A percentile compares a stretch with the other conserved stretches of the same genome.
These are phyloP conservation scores for Zoanthus sociatus DNA, from an alignment of 92 coral and sea anemone species.

Conservation along the genomic window DNA sequence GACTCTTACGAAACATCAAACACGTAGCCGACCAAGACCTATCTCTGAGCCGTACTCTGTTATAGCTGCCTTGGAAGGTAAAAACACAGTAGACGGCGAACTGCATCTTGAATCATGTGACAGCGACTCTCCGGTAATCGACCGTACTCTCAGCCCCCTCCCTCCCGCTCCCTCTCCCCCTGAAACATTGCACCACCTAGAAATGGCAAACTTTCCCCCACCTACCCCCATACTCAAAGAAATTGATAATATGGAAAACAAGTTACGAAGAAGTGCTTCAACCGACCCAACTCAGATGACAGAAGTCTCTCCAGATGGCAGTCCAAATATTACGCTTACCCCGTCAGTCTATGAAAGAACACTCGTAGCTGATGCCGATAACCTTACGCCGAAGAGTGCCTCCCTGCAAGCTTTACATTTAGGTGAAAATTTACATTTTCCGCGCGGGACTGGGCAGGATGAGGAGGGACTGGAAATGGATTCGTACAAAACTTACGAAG, in stretches of 20 bases:
- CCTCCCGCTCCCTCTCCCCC: constrained; percentile 87
- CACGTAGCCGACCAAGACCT: constrained; percentile 77
- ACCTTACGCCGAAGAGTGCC: constrained; percentile 35
- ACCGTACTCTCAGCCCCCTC: constrained; percentile 69
- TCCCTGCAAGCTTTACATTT: not conserved
- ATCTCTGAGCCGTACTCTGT: constrained; percentile 67
- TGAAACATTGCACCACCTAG: constrained; percentile 61
- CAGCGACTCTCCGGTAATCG: constrained; percentile 41
- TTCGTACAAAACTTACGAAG: constrained; percentile 86
- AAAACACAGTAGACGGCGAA: constrained; percentile 14
- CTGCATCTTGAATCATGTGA: constrained; percentile 14
- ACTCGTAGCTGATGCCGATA: constrained; percentile 65
- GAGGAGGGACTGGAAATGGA: constrained; percentile 64
- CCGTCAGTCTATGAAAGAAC: constrained; percentile 76
- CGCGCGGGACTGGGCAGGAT: constrained; percentile 54
- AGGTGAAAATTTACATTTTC: not conserved
- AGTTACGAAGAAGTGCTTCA: not conserved
- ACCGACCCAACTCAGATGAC: not conserved
- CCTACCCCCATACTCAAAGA: constrained; percentile 68
- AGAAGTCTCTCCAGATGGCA: constrained; percentile 44
- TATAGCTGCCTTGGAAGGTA: constrained; percentile 69
- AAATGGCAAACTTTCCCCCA: constrained; percentile 85
- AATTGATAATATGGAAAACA: constrained; percentile 11
- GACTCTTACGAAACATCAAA: constrained; percentile 46
- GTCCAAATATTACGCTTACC: constrained; percentile 73